These are phyloP conservation scores for Trichomalopsis sarcophagae DNA, from an alignment of 1,140 invertebrate genomes.

Conservation along the genomic window DNA sequence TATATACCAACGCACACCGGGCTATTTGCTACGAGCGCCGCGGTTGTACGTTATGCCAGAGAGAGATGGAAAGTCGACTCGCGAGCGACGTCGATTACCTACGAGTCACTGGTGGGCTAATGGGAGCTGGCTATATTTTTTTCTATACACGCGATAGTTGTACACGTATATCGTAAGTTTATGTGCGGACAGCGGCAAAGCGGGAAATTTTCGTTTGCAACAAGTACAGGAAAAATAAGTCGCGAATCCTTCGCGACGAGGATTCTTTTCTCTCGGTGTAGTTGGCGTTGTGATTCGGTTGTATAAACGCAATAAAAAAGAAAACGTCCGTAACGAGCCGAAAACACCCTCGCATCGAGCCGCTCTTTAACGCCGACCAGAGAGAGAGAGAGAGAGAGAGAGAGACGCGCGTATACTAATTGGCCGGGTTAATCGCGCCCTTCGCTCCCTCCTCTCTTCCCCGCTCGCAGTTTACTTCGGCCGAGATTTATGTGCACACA, in stretches of 20 bases:
- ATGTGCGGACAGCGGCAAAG: too few relatives aligned
- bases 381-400: neutral
- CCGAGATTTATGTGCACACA: constrained; percentile 59
- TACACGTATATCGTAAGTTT: too few relatives aligned
- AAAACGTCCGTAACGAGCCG: too few relatives aligned
- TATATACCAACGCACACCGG: neutral
- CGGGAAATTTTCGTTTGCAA: too few relatives aligned
- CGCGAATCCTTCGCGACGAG: too few relatives aligned
- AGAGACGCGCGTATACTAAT: constrained; percentile 56
- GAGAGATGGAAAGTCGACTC: neutral
- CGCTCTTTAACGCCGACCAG: constrained; percentile 33
- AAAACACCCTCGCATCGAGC: constrained; percentile 21
- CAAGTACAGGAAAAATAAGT: too few relatives aligned
- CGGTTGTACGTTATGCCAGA: neutral
- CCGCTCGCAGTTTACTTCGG: constrained; percentile 51
- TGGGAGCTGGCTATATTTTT: too few relatives aligned
- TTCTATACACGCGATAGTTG: too few relatives aligned
- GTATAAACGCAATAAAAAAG: neutral
- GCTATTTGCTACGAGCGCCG: neutral
- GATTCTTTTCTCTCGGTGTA: too few relatives aligned
- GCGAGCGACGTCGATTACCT: neutral
- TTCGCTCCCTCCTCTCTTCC: constrained; percentile 2
- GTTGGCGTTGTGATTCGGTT: too few relatives aligned
- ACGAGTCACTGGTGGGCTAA: too few relatives aligned
- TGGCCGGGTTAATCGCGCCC: constrained; percentile 57